Percentiles rank a stretch among this genome's conserved stretches.
These are phyloP conservation scores for Coboldia fuscipes DNA, from an alignment of 1,140 invertebrate species.

Conservation along the genomic window DNA sequence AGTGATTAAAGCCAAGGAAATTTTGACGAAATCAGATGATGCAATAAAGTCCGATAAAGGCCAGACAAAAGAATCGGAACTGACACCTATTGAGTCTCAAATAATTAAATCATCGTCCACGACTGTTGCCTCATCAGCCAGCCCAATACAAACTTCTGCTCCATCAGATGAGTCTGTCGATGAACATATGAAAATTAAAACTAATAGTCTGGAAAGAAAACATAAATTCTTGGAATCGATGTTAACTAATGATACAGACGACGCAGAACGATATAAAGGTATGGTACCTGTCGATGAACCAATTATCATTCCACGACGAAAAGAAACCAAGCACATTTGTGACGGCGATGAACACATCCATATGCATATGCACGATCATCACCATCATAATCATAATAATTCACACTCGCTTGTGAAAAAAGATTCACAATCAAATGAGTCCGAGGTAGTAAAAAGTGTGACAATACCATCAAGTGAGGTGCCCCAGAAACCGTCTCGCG, in stretches of 20 bases:
- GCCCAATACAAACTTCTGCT: neutral
- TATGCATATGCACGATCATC: neutral
- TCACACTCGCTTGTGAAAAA: neutral
- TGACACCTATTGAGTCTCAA: neutral
- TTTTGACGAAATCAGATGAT: neutral
- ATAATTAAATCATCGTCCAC: neutral
- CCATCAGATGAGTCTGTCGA: neutral
- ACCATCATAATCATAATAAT: neutral
- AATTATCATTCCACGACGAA: neutral
- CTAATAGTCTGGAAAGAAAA: neutral
- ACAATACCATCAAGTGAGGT: neutral
- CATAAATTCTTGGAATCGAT: neutral
- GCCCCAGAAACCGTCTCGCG: constrained; percentile 3
- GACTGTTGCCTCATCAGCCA: neutral
- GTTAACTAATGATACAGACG: neutral
- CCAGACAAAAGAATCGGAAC: neutral
- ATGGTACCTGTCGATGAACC: neutral
- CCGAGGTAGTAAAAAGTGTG: neutral
- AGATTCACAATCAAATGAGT: neutral
- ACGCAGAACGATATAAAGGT: neutral
- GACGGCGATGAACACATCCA: constrained; percentile 1
- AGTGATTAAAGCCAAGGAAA: neutral
- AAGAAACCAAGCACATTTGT: neutral
- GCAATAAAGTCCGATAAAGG: neutral
- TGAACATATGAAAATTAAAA: neutral